Evolutionary conservation across 2,797 vertebrate species (phyloP).

Genomic region (Allenopithecus nigroviridis): DNA sequence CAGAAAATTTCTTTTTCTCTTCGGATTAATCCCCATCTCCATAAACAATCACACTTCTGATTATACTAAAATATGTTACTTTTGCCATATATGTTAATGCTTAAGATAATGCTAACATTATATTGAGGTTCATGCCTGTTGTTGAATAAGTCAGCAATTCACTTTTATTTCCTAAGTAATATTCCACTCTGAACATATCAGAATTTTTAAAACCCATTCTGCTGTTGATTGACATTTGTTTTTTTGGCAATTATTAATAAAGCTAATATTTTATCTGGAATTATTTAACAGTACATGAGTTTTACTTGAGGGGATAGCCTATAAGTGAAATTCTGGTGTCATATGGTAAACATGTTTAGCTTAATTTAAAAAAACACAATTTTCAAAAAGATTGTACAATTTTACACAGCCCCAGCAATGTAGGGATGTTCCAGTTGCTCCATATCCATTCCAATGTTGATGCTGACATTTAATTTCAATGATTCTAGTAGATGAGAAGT

Average conservation of each 20-base stretch:
- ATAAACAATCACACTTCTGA: background rate
- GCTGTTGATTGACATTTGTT: background rate
- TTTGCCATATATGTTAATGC: background rate
- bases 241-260: background rate
- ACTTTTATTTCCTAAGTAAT: background rate
- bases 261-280: background rate
- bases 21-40: background rate
- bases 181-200: background rate
- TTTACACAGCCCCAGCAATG: background rate
- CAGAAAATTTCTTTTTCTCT: background rate
- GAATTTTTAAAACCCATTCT: background rate
- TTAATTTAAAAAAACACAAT: background rate
- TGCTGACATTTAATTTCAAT: background rate
- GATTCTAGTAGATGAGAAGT: background rate
- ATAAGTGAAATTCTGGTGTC: background rate
- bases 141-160: background rate
- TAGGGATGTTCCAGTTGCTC: background rate
- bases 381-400: background rate
- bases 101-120: background rate
- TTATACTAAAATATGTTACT: background rate
- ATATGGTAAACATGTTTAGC: background rate
- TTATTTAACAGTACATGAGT: background rate
- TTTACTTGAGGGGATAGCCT: background rate
- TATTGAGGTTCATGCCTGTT: background rate
- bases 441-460: background rate